A percentile compares a stretch with the other conserved stretches of the same genome.
phyloP scores from a whole-genome alignment of 2,797 vertebrate species.

The Helarctos malayanus region DNA sequence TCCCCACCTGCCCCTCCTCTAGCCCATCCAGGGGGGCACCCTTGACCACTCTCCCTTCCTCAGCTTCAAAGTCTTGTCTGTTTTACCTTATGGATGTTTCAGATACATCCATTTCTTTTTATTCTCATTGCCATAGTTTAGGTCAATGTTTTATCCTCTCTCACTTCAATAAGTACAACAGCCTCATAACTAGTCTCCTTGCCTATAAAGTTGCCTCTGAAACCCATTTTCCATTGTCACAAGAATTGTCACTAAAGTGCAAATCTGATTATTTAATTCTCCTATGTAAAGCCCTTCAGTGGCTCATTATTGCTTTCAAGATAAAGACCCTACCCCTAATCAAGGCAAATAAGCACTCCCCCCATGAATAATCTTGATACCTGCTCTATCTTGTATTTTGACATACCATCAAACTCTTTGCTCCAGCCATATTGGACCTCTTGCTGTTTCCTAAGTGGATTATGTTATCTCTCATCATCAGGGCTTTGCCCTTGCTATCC shows the following conservation, averaged over 20 bases:
- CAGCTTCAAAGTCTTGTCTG: neutral
- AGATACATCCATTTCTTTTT: neutral
- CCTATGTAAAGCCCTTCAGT: neutral
- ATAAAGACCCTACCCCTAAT: neutral
- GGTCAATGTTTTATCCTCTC: neutral
- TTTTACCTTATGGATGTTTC: neutral
- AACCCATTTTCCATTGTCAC: neutral
- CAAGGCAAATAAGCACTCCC: neutral
- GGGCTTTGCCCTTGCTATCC: neutral
- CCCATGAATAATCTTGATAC: neutral
- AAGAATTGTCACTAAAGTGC: neutral
- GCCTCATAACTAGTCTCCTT: neutral
- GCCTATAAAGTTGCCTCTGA: neutral
- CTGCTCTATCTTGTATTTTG: neutral
- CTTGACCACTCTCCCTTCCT: neutral
- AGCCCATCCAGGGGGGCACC: neutral
- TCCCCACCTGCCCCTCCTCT: neutral
- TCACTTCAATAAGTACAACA: neutral
- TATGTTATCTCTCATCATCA: neutral
- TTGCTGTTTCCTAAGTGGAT: neutral
- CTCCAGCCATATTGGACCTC: neutral
- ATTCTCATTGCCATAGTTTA: neutral
- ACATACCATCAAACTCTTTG: neutral
- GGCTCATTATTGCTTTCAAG: neutral
- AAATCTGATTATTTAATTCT: constrained; percentile 39